Percentiles rank a stretch among this genome's conserved stretches.
Evolutionary conservation across 2,113 vertebrate species (phyloP).

Genomic region (Scortum barcoo): DNA sequence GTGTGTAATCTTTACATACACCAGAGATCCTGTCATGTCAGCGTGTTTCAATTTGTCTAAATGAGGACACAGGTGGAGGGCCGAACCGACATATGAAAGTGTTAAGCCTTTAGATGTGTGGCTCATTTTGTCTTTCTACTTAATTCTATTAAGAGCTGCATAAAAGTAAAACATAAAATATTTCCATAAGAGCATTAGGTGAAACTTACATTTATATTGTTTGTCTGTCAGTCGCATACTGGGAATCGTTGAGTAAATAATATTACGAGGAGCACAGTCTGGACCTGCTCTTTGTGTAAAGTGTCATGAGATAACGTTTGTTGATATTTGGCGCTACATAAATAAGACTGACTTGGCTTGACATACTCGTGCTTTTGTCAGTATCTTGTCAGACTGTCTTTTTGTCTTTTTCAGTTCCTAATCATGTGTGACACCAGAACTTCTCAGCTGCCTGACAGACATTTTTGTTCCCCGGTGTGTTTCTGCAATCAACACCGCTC

Average conservation of each 20-base stretch:
- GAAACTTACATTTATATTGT: neutral
- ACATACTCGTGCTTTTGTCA: neutral
- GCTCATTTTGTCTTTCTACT: neutral
- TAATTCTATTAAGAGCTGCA: constrained; percentile 8
- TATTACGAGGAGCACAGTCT: too few species aligned
- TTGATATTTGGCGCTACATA: too few species aligned
- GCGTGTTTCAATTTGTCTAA: constrained; percentile 25
- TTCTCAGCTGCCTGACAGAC: neutral
- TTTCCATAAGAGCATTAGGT: too few species aligned
- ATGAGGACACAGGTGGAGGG: constrained; percentile 19
- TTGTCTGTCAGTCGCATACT: neutral
- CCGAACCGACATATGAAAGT: neutral
- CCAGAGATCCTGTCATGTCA: neutral
- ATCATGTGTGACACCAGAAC: neutral
- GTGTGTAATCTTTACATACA: constrained; percentile 6
- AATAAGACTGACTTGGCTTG: too few species aligned
- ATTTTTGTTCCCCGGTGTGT: neutral
- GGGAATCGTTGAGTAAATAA: too few species aligned
- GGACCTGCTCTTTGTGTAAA: too few species aligned
- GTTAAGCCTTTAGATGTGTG: constrained; percentile 5
- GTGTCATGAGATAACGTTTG: too few species aligned
- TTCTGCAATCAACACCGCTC: neutral
- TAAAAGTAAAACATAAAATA: neutral
- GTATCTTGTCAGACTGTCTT: neutral
- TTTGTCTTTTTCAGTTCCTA: neutral